Evolutionary conservation across 2,113 vertebrate genomes (phyloP), one percentile per base, ranked within the genome.

Genomic region (Ptilonorhynchus violaceus): DNA sequence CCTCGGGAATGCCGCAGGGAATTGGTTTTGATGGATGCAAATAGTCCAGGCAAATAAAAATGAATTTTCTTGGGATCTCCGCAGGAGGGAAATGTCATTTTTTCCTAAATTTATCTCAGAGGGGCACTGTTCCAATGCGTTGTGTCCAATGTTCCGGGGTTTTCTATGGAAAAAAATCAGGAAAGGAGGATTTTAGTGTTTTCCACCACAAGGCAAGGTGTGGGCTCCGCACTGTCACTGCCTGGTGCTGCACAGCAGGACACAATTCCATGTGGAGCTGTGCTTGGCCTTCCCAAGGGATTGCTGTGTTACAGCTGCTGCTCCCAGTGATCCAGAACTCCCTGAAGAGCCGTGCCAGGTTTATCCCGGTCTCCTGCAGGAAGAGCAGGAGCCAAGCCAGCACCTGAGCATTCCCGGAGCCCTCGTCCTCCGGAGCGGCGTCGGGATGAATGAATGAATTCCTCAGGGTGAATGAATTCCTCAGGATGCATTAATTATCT

Each of bases 151-250:
- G 27, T 24, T 52, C 21, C 0, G 1, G 56, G 55, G 8, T 30
- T 85, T 89, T 44, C 44, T 58, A 7, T 17, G 30, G 4, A 17
- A 23, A 20, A 8, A 4, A 17, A 11, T 2, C 5, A 22, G 64
- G 59, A 30, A 44, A 62, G 41, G 37, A 82, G 35, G 67, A 50
- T 41, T 15, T 20, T 42, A 11, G 41, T 17, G 30, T 42, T 83
- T 47, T 12, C 31, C 58, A 60, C 60, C 42, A 31, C 25, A 21
- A 37, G 83, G 46, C 27, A 2, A 13, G 18, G 8, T 12, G 63
- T 27, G 44, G 10, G 33, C 14, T 24, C 30, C 8, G 0, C 9
- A 0, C 15, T 3, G 28, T 4, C 7, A 2, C 1, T 64, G 27
- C 46, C 16, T 9, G 76, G 3, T 11, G 52, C 16, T 25, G 30